Percentiles rank a stretch among this genome's conserved stretches.
These are phyloP conservation scores for Panorpa germanica DNA, from an alignment of 2,888 invertebrate genomes.

Conservation along the genomic window DNA sequence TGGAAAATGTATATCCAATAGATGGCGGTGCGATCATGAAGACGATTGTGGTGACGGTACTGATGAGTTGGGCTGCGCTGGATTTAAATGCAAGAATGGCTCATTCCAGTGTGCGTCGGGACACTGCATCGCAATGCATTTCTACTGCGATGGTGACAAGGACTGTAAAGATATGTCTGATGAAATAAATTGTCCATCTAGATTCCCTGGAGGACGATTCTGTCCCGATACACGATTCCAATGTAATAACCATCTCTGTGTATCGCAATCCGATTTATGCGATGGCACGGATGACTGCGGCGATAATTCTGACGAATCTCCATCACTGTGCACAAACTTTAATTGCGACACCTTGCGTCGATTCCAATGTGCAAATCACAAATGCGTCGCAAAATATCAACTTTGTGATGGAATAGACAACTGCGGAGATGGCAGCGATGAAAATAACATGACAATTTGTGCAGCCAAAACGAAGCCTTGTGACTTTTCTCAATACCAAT, in stretches of 20 bases:
- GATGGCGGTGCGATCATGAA: constrained; percentile 92
- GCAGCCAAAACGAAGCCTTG: constrained; percentile 56
- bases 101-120: constrained; percentile 86
- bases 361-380: constrained; percentile 80
- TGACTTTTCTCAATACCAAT: constrained; percentile 67
- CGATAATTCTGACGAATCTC: constrained; percentile 75
- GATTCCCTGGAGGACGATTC: constrained; percentile 72
- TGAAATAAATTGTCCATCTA: constrained; percentile 74
- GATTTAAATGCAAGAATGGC: constrained; percentile 71
- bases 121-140: constrained; percentile 78
- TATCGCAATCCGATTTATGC: constrained; percentile 74
- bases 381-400: constrained; percentile 70
- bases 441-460: constrained; percentile 85
- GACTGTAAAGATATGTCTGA: constrained; percentile 83
- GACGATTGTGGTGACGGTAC: constrained; percentile 93
- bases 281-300: constrained; percentile 90
- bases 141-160: constrained; percentile 76
- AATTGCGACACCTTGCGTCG: constrained; percentile 66
- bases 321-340: constrained; percentile 62
- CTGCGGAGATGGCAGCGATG: constrained; percentile 89
- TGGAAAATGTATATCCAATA: constrained; percentile 76
- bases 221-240: constrained; percentile 84
- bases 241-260: constrained; percentile 82
- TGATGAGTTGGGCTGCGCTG: constrained; percentile 70
- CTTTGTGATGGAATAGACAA: constrained; percentile 84